These are phyloP conservation scores for Anthopleura xanthogrammica DNA, from an alignment of 92 coral and sea anemone genomes.

Conservation along the genomic window DNA sequence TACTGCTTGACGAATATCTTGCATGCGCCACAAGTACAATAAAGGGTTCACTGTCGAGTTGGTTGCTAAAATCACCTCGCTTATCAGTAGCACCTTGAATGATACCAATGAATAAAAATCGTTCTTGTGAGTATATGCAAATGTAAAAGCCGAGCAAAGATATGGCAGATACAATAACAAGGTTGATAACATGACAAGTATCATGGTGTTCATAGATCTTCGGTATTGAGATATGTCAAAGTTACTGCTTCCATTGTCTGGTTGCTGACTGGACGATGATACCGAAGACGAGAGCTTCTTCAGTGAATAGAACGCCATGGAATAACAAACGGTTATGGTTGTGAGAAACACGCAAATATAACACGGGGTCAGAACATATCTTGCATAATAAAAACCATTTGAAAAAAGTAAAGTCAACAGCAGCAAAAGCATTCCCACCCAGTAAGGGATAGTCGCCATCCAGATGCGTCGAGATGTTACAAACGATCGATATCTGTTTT, in stretches of 20 bases:
- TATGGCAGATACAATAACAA: background rate
- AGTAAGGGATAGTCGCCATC: background rate
- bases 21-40: background rate
- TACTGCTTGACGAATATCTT: background rate
- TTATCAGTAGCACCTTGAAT: too few species aligned
- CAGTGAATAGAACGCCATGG: constrained; percentile 6
- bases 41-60: too few species aligned
- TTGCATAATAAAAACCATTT: background rate
- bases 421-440: background rate
- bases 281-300: background rate
- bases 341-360: background rate
- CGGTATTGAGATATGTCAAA: constrained; percentile 1
- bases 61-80: too few species aligned
- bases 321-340: background rate
- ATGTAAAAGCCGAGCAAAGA: too few species aligned
- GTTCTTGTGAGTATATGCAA: too few species aligned
- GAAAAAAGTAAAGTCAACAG: background rate
- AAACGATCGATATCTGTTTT: background rate
- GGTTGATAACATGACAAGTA: background rate
- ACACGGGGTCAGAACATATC: background rate
- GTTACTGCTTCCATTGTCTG: too few species aligned
- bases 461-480: background rate
- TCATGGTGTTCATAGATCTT: constrained; percentile 9
- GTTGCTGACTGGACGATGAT: background rate
- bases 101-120: too few species aligned